These are phyloP conservation scores for Vidua macroura DNA, from an alignment of 2,113 vertebrate genomes.

Conservation along the genomic window DNA sequence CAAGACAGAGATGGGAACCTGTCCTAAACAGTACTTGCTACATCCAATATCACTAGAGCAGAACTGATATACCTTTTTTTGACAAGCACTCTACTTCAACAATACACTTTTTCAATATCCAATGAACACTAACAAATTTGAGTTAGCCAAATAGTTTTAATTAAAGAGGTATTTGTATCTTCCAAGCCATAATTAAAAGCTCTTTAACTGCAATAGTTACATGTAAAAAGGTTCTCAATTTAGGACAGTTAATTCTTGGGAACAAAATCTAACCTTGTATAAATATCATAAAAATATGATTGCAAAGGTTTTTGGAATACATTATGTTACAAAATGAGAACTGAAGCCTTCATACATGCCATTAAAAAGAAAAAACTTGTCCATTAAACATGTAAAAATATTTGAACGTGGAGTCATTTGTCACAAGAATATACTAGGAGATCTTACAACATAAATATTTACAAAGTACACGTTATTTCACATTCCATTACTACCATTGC, in stretches of 20 bases:
- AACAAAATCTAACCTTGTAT: not conserved
- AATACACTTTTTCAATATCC: not conserved
- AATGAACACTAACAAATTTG: not conserved
- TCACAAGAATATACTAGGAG: slow-evolving; percentile 6
- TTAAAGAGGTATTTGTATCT: not conserved
- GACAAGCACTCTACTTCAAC: not conserved
- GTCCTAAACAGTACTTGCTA: not conserved
- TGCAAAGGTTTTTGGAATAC: not conserved
- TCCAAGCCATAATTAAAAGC: not conserved
- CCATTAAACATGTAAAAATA: slow-evolving; percentile 3
- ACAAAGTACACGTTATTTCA: slow-evolving; percentile 72
- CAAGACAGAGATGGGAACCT: not conserved
- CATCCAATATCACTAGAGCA: not conserved
- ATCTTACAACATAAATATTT: slow-evolving; percentile 74
- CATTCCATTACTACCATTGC: slow-evolving; percentile 41
- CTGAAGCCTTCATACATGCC: not conserved
- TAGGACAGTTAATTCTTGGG: not conserved
- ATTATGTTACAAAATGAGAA: not conserved
- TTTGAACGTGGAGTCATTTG: slow-evolving; percentile 22
- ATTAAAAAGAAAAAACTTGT: not conserved
- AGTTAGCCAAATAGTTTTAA: not conserved
- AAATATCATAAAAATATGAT: not conserved
- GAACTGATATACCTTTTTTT: not conserved
- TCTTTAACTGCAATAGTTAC: not conserved
- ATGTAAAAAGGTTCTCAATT: not conserved